Base-by-base conservation (phyloP, 2,113 vertebrate species). In the Ictalurus furcatus region DNA sequence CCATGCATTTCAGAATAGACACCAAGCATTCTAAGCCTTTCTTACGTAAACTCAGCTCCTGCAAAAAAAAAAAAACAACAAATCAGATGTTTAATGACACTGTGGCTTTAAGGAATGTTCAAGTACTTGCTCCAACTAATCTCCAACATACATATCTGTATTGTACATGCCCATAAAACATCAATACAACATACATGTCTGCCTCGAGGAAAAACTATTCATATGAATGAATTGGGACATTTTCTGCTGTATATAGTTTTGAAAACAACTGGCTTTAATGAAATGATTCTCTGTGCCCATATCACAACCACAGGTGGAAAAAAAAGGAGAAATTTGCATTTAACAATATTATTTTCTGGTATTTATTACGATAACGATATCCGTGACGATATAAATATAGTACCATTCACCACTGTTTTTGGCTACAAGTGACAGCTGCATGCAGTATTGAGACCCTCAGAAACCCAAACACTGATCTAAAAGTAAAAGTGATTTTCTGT, bases 1-100 rank as follows among this genome's bases (percentile, higher is more conserved):
- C 98, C 98, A 99, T 99, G 92, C 98, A 99, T 93, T 99, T 99
- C 81, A 99, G 96, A 92, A 99, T 97, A 86, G 98, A 99, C 93
- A 99, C 98, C 82, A 99, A 94, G 92, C 98, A 99, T 94, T 99
- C 98, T 85, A 99, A 94, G 69, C 98, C 98, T 93, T 99, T 99
- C 93, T 99, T 99, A 94, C 98, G 96, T 84, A 99, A 95, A 84
- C 98, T 99, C 92, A 99, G 94, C 91, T 99, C 98, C 98, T 99
- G 90, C 67, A 88, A 85, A 88, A 37, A 0, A 16, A 16, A 37
- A 30, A 48, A 48, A 48, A 44, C 2, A 44, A 44, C 2, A 44
- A 48, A 48, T 48, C 73, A 4, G 6, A 80, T 56, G 6, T 48
- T n/a, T 54, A 76, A 14, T 19, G 6, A 12, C 25, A 25, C 16